These are phyloP conservation scores for Goniozus legneri DNA, from an alignment of 1,140 invertebrate genomes.

Conservation along the genomic window DNA sequence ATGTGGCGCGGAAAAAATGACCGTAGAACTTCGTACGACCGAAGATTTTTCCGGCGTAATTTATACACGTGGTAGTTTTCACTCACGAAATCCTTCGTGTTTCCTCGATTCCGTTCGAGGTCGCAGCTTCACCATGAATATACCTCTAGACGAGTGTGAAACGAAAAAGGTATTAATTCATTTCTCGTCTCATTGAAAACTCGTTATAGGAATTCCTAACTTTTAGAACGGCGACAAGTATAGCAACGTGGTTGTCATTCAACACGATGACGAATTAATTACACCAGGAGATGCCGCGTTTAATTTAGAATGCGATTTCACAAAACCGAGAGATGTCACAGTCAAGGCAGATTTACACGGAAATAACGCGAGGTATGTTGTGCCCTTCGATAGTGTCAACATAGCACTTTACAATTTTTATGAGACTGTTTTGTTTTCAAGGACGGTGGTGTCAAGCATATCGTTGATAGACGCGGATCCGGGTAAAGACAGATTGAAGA, in stretches of 20 bases:
- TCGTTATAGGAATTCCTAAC: background rate
- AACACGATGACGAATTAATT: constrained; percentile 62
- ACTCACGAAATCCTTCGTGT: constrained; percentile 56
- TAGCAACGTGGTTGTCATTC: constrained; percentile 58
- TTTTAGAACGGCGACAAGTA: constrained; percentile 54
- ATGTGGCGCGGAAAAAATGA: constrained; percentile 58
- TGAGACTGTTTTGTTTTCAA: constrained; percentile 5
- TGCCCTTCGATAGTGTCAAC: too few species aligned
- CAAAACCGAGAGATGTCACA: constrained; percentile 50
- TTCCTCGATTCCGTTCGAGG: constrained; percentile 54
- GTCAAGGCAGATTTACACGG: constrained; percentile 54
- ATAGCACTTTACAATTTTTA: constrained; percentile 3
- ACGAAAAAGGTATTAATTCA: constrained; percentile 46
- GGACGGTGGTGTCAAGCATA: constrained; percentile 26
- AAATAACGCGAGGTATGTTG: constrained; percentile 42
- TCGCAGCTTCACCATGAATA: constrained; percentile 55
- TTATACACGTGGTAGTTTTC: constrained; percentile 61
- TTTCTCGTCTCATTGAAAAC: background rate
- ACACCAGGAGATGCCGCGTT: constrained; percentile 64
- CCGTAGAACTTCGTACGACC: constrained; percentile 53
- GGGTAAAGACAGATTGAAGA: constrained; percentile 26
- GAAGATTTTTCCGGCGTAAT: constrained; percentile 61
- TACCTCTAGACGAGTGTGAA: constrained; percentile 57
- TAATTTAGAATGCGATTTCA: constrained; percentile 60
- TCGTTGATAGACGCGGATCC: constrained; percentile 34